Evolutionary conservation across 2,797 vertebrate species (phyloP), one percentile per base, ranked within the genome.

Genomic region (Agapornis canus): DNA sequence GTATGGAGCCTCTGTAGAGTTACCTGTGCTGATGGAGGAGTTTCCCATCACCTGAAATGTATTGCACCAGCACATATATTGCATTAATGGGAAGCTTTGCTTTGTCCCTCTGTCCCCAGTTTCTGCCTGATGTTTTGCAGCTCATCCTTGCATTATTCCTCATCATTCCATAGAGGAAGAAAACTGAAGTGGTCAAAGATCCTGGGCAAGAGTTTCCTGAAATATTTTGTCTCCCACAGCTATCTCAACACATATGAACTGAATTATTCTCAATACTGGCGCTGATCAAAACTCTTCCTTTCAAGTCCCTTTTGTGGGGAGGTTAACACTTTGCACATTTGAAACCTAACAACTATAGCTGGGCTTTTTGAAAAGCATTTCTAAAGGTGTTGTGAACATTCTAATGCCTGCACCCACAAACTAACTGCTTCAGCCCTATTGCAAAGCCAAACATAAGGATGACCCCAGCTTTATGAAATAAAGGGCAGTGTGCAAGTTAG

Each of bases 271-370:
- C 91, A 32, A 73, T 90, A 91, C 57, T 92, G 92, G 80, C 83
- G 88, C 86, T 95, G 95, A 86, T 89, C 90, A 95, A 88, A 85
- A 94, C 66, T 77, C 73, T 81, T 86, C 68, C 91, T 96, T 97
- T 95, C 92, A 95, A 94, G 95, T 93, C 8, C 2, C 81, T 92
- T 68, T 88, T 90, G 86, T 35, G 59, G 89, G 47, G 61, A 92
- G 84, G 91, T 96, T 97, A 97, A 97, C 93, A 82, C 94, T 96
- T 96, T 93, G 91, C 95, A 97, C 94, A 96, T 96, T 97, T 95
- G 72, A 91, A 93, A 82, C 69, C 37, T 86, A 76, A 94, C 85
- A 89, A 63, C 91, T 88, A 6, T 82, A 92, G 93, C 49, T 89
- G 47, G 14, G 7, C 9, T 1, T 49, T 81, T 54, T 12, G 3